These are phyloP conservation scores for Diadumene lineata DNA, from an alignment of 92 coral and sea anemone genomes.

Conservation along the genomic window DNA sequence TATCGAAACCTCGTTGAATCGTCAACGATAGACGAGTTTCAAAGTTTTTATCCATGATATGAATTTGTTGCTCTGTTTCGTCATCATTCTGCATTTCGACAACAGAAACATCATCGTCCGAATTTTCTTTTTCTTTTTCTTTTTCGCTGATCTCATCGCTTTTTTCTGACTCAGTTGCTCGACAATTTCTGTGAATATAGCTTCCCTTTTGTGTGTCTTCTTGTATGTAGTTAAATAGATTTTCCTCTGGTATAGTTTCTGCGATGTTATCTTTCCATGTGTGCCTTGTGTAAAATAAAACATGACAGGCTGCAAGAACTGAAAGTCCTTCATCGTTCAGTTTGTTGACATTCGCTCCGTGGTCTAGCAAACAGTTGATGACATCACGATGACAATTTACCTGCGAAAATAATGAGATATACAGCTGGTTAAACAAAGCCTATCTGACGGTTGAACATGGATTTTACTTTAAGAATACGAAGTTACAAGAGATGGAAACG, in stretches of 20 bases:
- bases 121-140: not conserved
- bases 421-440: no score
- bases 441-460: no score
- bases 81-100: not conserved
- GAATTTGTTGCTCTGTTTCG: slow-evolving; percentile 19
- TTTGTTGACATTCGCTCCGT: slow-evolving; percentile 96
- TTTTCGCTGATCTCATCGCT: no score
- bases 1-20: slow-evolving; percentile 43
- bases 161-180: slow-evolving; percentile 20
- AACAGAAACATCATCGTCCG: not conserved
- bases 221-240: slow-evolving; percentile 79
- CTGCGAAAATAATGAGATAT: slow-evolving; percentile 26
- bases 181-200: slow-evolving; percentile 77
- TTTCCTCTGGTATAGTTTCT: slow-evolving; percentile 79
- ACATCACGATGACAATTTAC: slow-evolving; percentile 96
- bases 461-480: no score
- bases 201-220: slow-evolving; percentile 82
- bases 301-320: slow-evolving; percentile 96
- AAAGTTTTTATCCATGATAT: slow-evolving; percentile 33
- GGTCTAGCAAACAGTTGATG: slow-evolving; percentile 88
- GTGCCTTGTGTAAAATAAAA: slow-evolving; percentile 93
- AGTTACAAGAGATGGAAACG: no score
- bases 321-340: slow-evolving; percentile 95
- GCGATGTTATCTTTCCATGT: slow-evolving; percentile 99
- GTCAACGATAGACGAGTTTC: slow-evolving; percentile 34